Evolutionary conservation across 2,113 vertebrate species (phyloP).

Genomic region (Megaleporinus macrocephalus): DNA sequence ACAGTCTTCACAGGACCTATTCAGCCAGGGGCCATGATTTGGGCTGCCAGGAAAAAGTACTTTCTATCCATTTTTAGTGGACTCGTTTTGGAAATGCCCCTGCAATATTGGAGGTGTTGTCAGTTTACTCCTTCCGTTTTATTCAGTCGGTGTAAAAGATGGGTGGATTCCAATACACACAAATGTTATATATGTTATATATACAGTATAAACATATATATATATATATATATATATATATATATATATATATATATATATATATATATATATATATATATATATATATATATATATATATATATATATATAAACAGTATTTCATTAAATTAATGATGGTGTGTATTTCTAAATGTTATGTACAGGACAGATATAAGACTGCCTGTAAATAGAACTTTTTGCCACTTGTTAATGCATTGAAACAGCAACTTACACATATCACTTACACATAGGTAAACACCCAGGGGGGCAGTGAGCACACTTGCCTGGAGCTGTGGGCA

Average conservation of each 20-base stretch:
- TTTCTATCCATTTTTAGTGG: background rate
- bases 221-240: no score
- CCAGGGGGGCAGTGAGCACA: no score
- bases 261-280: no score
- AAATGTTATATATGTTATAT: background rate
- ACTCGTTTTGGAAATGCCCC: background rate
- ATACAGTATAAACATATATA: no score
- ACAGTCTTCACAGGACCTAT: background rate
- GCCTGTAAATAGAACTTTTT: no score
- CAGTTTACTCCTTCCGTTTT: background rate
- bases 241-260: no score
- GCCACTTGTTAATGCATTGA: no score
- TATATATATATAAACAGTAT: no score
- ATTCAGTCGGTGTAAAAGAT: background rate
- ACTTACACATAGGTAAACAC: no score
- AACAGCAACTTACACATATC: no score
- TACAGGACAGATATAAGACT: background rate
- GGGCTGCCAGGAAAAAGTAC: background rate
- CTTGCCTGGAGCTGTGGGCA: no score
- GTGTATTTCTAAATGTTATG: background rate
- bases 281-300: no score
- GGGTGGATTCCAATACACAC: background rate
- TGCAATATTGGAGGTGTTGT: background rate
- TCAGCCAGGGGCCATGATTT: background rate
- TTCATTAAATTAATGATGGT: background rate